Evolutionary conservation across 2,113 vertebrate genomes (phyloP), one percentile per base, ranked within the genome.

Genomic region (Protobothrops flavoviridis): DNA sequence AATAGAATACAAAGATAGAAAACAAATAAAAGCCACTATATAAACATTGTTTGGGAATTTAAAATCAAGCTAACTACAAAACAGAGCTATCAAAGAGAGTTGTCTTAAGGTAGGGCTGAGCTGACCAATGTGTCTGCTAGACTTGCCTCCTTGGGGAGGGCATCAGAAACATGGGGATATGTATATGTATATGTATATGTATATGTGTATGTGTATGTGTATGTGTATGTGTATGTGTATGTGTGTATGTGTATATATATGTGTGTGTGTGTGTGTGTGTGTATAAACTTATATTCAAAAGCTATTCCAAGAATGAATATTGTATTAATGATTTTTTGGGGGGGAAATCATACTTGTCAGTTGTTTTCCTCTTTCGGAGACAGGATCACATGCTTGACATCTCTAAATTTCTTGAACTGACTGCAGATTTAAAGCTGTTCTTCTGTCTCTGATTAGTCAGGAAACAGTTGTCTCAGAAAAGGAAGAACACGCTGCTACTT

Each of bases 381-480:
- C 33, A 81, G 55, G 94, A 96, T 96, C 87, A 93, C 53, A 90
- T 29, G 87, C 93, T 50, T 93, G 55, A 95, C 56, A 95, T 61
- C 23, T 91, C 1, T 21, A 15, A 74, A 91, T 91, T 93, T 95
- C 59, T 89, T 92, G 89, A 91, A 39, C 90, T 69, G 56, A 91
- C 90, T 94, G 24, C 4, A 48, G 9, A 55, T 17, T 3, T n/a
- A 81, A 94, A 69, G 13, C 0, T 93, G 2, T 91, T 91, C 94
- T 93, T 93, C 56, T 94, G 29, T 64, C 91, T 93, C 91, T 93
- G 24, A 29, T 90, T 93, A 94, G 64, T 53, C 64, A 56, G 92
- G 85, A 61, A 93, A 55, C 6, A 85, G 11, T 0, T 89, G 85
- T 90, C 91, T 55, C 10, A 89, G 93, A n/a, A 4, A 56, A 92